A percentile compares a stretch with the other conserved stretches of the same genome.
These are phyloP conservation scores for Ciconia maguari DNA, from an alignment of 2,113 vertebrate genomes.

Conservation along the genomic window DNA sequence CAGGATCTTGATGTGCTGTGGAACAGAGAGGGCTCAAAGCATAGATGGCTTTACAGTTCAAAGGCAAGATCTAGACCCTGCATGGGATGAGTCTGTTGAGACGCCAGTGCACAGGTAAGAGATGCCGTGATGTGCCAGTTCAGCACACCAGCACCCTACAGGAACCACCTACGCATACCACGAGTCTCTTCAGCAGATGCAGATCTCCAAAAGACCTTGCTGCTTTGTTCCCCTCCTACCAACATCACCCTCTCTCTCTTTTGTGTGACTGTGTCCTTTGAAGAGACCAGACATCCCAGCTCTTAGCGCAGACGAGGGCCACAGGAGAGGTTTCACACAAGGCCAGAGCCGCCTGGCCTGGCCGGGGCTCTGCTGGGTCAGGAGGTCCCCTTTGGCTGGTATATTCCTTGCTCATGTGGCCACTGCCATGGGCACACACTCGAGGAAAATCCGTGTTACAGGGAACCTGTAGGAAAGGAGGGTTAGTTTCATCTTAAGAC, in stretches of 20 bases:
- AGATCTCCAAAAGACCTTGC: not conserved
- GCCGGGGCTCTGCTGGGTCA: accelerated
- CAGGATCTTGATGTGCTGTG: not conserved
- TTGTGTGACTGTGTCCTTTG: not conserved
- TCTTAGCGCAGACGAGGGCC: not conserved
- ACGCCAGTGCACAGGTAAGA: not conserved
- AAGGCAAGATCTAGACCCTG: not conserved
- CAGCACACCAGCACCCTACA: not conserved
- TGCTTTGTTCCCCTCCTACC: not conserved
- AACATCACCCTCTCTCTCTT: not conserved
- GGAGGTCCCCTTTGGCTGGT: not conserved
- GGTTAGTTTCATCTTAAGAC: not conserved
- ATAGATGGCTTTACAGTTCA: not conserved
- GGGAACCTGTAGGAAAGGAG: not conserved
- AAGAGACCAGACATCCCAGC: not conserved
- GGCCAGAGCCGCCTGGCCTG: accelerated
- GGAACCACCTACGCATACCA: not conserved
- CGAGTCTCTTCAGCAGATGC: not conserved
- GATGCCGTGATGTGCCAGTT: not conserved
- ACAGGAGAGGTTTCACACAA: not conserved
- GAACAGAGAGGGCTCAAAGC: not conserved
- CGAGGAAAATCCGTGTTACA: not conserved
- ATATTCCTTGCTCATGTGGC: not conserved
- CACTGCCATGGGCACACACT: not conserved
- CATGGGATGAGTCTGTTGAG: not conserved